Conservation (phyloP, 2,888 invertebrate species). For the Stenurella melanura region DNA sequence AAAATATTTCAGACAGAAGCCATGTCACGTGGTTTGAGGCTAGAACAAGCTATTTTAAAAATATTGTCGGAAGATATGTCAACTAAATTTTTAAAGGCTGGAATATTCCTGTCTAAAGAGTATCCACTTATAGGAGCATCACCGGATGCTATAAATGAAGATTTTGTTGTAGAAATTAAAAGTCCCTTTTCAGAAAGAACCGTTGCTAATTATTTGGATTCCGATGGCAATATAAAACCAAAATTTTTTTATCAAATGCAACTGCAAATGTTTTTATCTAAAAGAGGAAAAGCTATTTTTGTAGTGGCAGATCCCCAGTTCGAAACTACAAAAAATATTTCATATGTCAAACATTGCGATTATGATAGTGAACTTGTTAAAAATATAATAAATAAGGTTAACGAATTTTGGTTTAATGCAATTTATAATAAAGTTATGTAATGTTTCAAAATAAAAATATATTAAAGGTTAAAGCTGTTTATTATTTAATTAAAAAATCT, state of each 20-base stretch:
- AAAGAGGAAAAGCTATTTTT: conserved; percentile 24
- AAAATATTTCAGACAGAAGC: too few relatives aligned
- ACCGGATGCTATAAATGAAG: neutral
- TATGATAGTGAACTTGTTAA: too few relatives aligned
- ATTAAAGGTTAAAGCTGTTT: conserved; percentile 8
- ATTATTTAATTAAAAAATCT: conserved; percentile 25
- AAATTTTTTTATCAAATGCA: conserved; percentile 24
- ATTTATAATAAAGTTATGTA: too few relatives aligned
- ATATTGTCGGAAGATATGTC: conserved; percentile 7
- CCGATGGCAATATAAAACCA: conserved; percentile 18
- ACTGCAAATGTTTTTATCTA: conserved; percentile 24
- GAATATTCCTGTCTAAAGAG: neutral
- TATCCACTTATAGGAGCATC: neutral
- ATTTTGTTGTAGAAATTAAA: conserved; percentile 26
- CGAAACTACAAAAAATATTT: conserved; percentile 18
- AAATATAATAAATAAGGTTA: too few relatives aligned
- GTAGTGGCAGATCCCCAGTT: conserved; percentile 22
- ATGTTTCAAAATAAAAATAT: too few relatives aligned
- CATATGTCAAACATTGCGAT: conserved; percentile 14
- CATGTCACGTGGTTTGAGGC: neutral
- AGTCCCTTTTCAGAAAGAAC: conserved; percentile 10
- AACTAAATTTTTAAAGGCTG: conserved; percentile 7
- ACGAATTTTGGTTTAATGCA: too few relatives aligned
- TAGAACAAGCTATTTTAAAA: neutral
- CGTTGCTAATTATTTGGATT: conserved; percentile 7